Evolutionary conservation across 2,888 invertebrate species (phyloP).

Genomic region (Meteorus cinctellus): DNA sequence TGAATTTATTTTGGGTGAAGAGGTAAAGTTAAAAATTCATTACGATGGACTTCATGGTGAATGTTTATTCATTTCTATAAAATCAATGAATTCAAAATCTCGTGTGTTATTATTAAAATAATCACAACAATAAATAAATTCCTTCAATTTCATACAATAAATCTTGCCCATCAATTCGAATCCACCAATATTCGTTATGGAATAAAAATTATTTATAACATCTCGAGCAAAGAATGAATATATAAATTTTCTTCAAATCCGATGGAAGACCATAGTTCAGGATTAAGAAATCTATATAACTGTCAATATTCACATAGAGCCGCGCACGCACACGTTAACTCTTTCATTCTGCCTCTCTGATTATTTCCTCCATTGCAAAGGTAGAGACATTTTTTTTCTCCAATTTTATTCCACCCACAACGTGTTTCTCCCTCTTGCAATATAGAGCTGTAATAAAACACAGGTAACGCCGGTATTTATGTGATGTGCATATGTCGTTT

Average conservation of each 20-base stretch:
- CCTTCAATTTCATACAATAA: too few species aligned
- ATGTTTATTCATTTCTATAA: too few species aligned
- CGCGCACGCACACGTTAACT: background rate
- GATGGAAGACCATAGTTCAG: slow-evolving; percentile 64
- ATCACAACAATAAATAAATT: too few species aligned
- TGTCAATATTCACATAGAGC: slow-evolving; percentile 67
- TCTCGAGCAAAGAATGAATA: background rate
- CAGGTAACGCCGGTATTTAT: slow-evolving; percentile 73
- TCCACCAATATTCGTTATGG: background rate
- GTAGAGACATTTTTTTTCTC: slow-evolving; percentile 41
- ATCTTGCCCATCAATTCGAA: background rate
- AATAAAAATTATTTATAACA: background rate
- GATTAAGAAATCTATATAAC: slow-evolving; percentile 57
- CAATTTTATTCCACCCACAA: slow-evolving; percentile 39
- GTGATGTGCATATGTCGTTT: slow-evolving; percentile 60
- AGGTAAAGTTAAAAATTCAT: too few species aligned
- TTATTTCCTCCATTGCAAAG: background rate
- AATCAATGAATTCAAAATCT: too few species aligned
- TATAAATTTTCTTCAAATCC: slow-evolving; percentile 11
- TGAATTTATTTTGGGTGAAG: too few species aligned
- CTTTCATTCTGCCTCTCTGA: background rate
- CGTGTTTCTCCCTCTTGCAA: slow-evolving; percentile 46
- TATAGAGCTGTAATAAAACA: slow-evolving; percentile 67
- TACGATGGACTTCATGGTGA: too few species aligned
- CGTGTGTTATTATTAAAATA: too few species aligned